Conservation (phyloP, 2,113 vertebrate genomes). For the Coracopsis vasa region DNA sequence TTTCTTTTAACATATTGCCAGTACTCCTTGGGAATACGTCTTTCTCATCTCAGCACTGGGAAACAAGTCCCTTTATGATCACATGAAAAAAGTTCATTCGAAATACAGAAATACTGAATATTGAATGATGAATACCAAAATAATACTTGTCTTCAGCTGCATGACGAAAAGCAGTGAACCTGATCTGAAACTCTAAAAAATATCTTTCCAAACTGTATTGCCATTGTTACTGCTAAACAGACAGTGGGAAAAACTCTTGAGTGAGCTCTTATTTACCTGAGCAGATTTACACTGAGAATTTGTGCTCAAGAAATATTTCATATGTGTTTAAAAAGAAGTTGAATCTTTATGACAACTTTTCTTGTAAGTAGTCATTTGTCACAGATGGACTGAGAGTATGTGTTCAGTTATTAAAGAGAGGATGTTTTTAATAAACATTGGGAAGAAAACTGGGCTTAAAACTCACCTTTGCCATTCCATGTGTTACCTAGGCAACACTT, state of each 20-base stretch:
- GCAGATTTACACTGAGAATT: not conserved
- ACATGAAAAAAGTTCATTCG: constrained; percentile 45
- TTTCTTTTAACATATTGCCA: constrained; percentile 17
- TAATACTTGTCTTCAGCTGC: constrained; percentile 12
- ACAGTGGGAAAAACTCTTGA: not conserved
- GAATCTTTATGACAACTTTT: not conserved
- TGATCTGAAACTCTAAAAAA: not conserved
- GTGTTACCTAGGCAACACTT: constrained; percentile 12
- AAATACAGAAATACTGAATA: constrained; percentile 35
- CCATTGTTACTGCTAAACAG: not conserved
- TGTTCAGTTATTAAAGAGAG: not conserved
- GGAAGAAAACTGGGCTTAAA: not conserved
- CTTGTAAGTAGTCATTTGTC: accelerated
- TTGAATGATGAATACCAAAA: constrained; percentile 40
- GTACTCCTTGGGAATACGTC: not conserved
- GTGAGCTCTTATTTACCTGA: not conserved
- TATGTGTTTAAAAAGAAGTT: not conserved
- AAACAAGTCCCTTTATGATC: constrained; percentile 39
- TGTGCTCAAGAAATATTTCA: not conserved
- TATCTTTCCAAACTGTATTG: constrained; percentile 1
- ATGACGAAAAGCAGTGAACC: constrained; percentile 22
- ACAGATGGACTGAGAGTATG: not conserved
- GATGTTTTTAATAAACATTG: not conserved
- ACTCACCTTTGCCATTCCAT: not conserved
- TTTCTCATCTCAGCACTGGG: not conserved